Evolutionary conservation across 2,888 invertebrate genomes (phyloP).

Genomic region (Eupithecia abbreviata): DNA sequence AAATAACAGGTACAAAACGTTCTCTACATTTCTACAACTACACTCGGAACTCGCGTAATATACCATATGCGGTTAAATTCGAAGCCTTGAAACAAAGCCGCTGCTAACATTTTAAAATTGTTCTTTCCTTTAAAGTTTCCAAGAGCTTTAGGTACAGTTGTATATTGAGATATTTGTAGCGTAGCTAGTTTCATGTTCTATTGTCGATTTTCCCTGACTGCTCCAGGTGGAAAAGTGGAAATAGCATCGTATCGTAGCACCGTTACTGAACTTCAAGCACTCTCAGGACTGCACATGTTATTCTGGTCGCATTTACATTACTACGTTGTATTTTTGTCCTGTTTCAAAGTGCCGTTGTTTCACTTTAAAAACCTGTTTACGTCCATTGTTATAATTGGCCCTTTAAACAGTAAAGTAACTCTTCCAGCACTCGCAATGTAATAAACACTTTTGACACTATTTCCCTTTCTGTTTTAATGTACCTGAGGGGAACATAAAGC

Average conservation of each 20-base stretch:
- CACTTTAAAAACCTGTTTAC: conserved; percentile 27
- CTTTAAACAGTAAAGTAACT: conserved; percentile 40
- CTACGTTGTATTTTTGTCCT: conserved; percentile 23
- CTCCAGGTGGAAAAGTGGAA: conserved; percentile 56
- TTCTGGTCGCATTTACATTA: conserved; percentile 20
- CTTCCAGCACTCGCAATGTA: conserved; percentile 45
- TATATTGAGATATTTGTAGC: conserved; percentile 11
- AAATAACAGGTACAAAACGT: not conserved
- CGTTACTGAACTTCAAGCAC: not conserved
- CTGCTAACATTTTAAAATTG: conserved; percentile 17
- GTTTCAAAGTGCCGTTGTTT: conserved; percentile 31
- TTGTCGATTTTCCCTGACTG: conserved; percentile 60
- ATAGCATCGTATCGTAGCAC: conserved; percentile 54
- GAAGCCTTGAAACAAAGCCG: conserved; percentile 18
- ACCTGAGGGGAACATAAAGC: conserved; percentile 53
- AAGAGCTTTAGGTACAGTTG: conserved; percentile 1
- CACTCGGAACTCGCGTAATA: not conserved
- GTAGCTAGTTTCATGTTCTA: conserved; percentile 39
- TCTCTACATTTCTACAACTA: not conserved
- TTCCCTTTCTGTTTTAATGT: conserved; percentile 47
- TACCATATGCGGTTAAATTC: conserved; percentile 17
- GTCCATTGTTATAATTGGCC: conserved; percentile 37
- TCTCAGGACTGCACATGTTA: conserved; percentile 17
- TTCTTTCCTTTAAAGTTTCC: conserved; percentile 9
- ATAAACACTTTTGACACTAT: conserved; percentile 48